Conservation (phyloP, 2,797 vertebrate genomes). For the Tauraco hartlaubi region DNA sequence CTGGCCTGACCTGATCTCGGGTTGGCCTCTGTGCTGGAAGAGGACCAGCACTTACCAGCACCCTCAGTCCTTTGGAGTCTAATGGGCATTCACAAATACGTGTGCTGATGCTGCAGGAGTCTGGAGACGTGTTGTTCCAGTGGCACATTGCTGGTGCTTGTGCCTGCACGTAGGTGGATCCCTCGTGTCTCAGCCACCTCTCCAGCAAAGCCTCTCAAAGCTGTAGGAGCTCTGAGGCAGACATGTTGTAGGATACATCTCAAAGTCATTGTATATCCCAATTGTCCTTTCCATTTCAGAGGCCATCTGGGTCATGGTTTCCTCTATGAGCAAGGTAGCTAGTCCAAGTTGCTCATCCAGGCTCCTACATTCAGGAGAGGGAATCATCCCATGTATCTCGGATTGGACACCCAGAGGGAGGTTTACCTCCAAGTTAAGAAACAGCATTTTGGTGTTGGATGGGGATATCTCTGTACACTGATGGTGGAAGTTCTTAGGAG, state of each 20-base stretch:
- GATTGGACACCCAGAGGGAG: neutral
- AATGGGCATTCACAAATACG: rapidly evolving
- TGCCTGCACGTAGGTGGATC: neutral
- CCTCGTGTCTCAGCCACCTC: neutral
- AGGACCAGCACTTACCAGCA: neutral
- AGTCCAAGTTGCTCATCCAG: neutral
- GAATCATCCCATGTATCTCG: neutral
- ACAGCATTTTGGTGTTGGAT: neutral
- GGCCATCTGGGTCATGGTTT: neutral
- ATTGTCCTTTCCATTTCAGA: neutral
- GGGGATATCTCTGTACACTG: neutral
- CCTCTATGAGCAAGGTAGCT: neutral
- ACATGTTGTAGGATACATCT: neutral
- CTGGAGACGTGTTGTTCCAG: neutral
- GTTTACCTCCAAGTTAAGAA: neutral
- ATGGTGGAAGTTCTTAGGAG: neutral
- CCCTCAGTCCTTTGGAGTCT: neutral
- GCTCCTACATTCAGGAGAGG: neutral
- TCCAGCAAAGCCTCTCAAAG: neutral
- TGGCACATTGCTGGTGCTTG: neutral
- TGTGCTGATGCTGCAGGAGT: neutral
- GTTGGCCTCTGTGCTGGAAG: neutral
- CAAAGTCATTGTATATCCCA: neutral
- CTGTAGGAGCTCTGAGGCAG: neutral
- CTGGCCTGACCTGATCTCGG: neutral